phyloP scores from a whole-genome alignment of 2,797 vertebrate species.

The Poecilia velifera region DNA sequence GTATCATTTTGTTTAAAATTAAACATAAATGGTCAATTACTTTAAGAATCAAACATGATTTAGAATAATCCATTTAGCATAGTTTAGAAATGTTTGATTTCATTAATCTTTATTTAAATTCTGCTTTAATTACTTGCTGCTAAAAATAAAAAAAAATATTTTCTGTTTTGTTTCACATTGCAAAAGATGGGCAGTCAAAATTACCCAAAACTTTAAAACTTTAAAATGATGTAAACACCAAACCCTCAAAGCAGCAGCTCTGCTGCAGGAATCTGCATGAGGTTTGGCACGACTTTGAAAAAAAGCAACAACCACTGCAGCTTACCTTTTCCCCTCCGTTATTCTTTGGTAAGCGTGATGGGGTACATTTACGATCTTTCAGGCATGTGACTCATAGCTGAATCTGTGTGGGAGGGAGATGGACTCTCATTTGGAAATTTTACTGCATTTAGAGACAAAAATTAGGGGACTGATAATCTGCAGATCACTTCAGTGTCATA shows the following conservation, averaged over 20 bases:
- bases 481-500: neutral
- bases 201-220: neutral
- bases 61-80: neutral
- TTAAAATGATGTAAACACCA: neutral
- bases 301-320: neutral
- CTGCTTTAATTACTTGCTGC: neutral
- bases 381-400: constrained; percentile 10
- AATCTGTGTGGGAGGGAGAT: constrained; percentile 22
- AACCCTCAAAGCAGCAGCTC: neutral
- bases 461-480: neutral
- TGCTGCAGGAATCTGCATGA: neutral
- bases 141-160: neutral
- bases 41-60: neutral
- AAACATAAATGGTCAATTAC: neutral
- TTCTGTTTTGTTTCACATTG: neutral
- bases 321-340: neutral
- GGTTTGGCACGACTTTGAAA: neutral
- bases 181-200: neutral
- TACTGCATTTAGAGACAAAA: neutral
- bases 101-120: neutral
- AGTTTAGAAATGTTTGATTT: neutral
- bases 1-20: neutral
- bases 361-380: neutral
- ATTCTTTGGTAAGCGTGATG: neutral
- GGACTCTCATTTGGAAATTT: neutral